phyloP scores from a whole-genome alignment of 2,113 vertebrate genomes.

The Xenotilapia leptura region DNA sequence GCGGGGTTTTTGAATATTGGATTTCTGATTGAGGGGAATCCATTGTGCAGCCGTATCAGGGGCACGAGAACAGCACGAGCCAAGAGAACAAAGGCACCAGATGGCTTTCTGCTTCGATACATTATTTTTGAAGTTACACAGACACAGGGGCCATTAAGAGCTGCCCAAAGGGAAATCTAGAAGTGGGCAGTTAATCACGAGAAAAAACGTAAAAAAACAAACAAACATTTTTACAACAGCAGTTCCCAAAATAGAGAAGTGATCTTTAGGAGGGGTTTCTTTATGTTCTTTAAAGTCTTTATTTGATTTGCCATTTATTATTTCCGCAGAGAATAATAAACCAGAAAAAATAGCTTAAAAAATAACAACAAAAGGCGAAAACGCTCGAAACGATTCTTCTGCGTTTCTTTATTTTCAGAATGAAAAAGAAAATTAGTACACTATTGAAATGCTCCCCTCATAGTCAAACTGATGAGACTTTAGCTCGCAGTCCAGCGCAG shows the following conservation, averaged over 20 bases:
- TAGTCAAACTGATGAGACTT: neutral
- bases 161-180: conserved; percentile 14
- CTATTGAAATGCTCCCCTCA: neutral
- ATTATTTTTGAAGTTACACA: conserved; percentile 38
- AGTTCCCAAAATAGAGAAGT: neutral
- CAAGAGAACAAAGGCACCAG: conserved; percentile 70
- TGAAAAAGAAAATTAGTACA: neutral
- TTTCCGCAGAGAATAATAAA: neutral
- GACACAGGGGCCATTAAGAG: conserved; percentile 35
- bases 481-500: neutral
- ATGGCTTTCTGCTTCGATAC: conserved; percentile 60
- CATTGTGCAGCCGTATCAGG: conserved; percentile 57
- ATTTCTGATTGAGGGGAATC: conserved; percentile 12
- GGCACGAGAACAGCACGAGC: conserved; percentile 79
- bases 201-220: neutral
- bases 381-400: neutral
- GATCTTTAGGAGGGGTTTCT: neutral
- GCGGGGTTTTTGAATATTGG: conserved; percentile 61
- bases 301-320: neutral
- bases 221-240: neutral
- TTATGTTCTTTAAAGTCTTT: neutral
- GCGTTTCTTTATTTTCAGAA: neutral
- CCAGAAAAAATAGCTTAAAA: neutral
- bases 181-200: neutral
- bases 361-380: neutral